Evolutionary conservation across 2,888 invertebrate species (phyloP).

Genomic region (Baccha elongata): DNA sequence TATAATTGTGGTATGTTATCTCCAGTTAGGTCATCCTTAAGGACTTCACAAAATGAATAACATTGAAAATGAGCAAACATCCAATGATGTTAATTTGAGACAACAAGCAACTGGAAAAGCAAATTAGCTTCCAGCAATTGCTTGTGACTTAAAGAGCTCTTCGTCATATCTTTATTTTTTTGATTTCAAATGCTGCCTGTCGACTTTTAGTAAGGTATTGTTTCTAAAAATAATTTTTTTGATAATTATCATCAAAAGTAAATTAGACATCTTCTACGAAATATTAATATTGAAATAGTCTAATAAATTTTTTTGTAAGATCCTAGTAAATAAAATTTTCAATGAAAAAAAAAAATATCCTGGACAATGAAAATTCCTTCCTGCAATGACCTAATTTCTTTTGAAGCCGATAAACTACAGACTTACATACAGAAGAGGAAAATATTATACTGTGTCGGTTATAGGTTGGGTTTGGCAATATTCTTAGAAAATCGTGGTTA

Average conservation of each 20-base stretch:
- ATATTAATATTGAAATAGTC: conserved; percentile 18
- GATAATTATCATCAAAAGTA: neutral
- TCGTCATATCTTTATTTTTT: neutral
- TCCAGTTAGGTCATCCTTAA: conserved; percentile 11
- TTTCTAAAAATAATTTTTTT: neutral
- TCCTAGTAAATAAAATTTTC: neutral
- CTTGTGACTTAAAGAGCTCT: neutral
- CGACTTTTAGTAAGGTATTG: neutral
- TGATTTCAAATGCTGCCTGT: neutral
- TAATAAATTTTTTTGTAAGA: neutral
- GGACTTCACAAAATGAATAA: neutral
- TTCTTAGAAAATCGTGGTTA: neutral
- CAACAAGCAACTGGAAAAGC: conserved; percentile 1
- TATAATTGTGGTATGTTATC: conserved; percentile 4
- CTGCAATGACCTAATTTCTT: neutral
- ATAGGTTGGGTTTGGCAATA: neutral
- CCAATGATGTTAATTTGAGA: conserved; percentile 2
- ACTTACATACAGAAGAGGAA: neutral
- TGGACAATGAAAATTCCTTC: neutral
- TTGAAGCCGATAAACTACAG: neutral
- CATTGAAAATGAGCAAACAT: neutral
- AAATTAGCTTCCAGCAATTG: neutral
- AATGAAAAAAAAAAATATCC: neutral
- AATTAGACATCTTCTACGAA: conserved; percentile 10
- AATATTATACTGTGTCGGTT: neutral